Evolutionary conservation across 2,113 vertebrate species (phyloP), one percentile per base, ranked within the genome.

Genomic region (Ceuthmochares aereus): DNA sequence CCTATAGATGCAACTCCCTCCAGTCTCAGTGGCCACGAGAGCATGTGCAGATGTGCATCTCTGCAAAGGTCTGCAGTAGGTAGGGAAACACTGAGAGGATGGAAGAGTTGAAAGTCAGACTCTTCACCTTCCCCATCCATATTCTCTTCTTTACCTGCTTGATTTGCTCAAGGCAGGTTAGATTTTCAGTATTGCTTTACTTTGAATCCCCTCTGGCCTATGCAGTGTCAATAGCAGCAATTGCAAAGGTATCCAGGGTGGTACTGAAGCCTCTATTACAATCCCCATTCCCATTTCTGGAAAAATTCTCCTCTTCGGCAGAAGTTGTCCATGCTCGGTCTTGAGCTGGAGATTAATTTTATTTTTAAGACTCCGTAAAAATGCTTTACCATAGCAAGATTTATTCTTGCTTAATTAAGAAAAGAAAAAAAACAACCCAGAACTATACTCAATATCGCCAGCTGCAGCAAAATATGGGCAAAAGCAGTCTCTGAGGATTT

Each of bases 291-390:
- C 79, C 52, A 70, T 29, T 86, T 63, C 79, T 74, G 67, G 77
- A 88, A 95, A 80, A 89, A 86, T 68, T 74, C 58, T 86, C 45
- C 43, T 82, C 56, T 87, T 26, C 49, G 55, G 37, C 32, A 90
- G 32, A 85, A 55, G 43, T 36, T 59, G 43, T 43, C 60, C n/a
- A 37, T 42, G 62, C 51, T 87, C 15, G 2, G 72, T 69, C 30
- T 95, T 49, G 89, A 59, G n/a, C 37, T 87, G 45, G 49, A 89
- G 66, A 75, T 59, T 54, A 52, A 69, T 93, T 93, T 86, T 77
- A 67, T 56, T 96, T 95, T 76, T 45, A 69, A 93, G 76, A 54
- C 49, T 78, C 52, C 60, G 12, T 66, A 73, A 82, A 91, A 92
- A 45, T 49, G 36, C 51, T 86, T 86, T 74, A 67, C 59, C 29